These are phyloP conservation scores for Cnemophilus loriae DNA, from an alignment of 2,113 vertebrate genomes.

Conservation along the genomic window DNA sequence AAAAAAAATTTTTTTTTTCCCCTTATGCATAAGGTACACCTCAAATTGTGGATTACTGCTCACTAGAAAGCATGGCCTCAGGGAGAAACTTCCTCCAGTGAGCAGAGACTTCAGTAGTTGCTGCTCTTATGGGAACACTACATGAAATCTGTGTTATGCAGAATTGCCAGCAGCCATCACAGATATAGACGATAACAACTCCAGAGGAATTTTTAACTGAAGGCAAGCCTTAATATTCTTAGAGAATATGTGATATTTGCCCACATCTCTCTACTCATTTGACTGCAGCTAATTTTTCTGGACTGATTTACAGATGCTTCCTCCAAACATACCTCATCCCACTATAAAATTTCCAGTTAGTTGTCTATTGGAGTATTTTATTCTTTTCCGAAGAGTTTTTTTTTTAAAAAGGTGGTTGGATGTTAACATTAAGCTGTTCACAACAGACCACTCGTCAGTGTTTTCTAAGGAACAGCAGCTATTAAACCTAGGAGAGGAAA, in stretches of 20 bases:
- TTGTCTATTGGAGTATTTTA: not conserved
- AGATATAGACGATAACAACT: not conserved
- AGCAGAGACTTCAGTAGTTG: not conserved
- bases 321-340: not conserved
- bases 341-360: not conserved
- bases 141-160: not conserved
- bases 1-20: accelerated
- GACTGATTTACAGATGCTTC: not conserved
- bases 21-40: not conserved
- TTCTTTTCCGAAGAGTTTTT: not conserved
- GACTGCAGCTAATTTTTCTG: not conserved
- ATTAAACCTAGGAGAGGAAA: not conserved
- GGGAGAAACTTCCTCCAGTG: not conserved
- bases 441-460: not conserved
- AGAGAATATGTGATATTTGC: not conserved
- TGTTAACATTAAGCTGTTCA: not conserved
- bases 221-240: not conserved
- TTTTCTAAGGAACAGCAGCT: not conserved
- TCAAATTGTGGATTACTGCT: not conserved
- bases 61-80: not conserved
- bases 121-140: not conserved
- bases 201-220: not conserved
- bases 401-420: not conserved
- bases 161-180: not conserved
- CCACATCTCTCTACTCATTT: not conserved